phyloP scores from a whole-genome alignment of 2,113 vertebrate species.

The Oxyruncus cristatus region DNA sequence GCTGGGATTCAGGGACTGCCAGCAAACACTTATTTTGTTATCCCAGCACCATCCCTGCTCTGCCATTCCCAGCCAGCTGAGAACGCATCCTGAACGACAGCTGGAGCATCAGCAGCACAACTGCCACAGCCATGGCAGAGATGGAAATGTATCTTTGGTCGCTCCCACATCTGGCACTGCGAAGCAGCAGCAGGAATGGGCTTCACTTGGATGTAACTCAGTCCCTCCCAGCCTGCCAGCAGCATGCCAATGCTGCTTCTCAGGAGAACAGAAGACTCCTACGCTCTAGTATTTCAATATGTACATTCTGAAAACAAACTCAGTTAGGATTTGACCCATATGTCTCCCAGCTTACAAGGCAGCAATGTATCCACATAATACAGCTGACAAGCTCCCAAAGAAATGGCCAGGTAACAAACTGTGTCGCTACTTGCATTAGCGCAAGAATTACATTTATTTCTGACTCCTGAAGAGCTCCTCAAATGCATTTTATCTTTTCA shows the following conservation, averaged over 20 bases:
- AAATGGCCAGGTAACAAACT: not conserved
- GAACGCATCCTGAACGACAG: not conserved
- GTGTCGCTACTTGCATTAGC: not conserved
- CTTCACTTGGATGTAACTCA: not conserved
- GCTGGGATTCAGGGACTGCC: conserved; percentile 40
- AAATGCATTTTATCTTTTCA: not conserved
- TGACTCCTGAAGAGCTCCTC: not conserved
- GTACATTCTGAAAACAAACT: not conserved
- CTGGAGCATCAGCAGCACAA: not conserved
- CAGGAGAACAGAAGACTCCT: not conserved
- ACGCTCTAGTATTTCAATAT: not conserved
- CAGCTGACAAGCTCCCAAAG: not conserved
- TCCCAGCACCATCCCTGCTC: conserved; percentile 11
- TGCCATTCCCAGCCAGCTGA: not conserved
- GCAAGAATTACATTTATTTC: not conserved
- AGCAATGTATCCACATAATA: not conserved
- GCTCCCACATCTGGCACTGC: not conserved
- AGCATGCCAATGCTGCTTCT: not conserved
- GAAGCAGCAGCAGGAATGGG: not conserved
- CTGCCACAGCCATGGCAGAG: not conserved
- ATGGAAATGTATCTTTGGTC: not conserved
- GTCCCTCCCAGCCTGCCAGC: not conserved
- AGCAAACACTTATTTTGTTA: conserved; percentile 32
- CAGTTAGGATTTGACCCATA: not conserved
- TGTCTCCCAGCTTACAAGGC: not conserved